phyloP scores from a whole-genome alignment of 2,888 invertebrate species.

The Ormyrus labotus region DNA sequence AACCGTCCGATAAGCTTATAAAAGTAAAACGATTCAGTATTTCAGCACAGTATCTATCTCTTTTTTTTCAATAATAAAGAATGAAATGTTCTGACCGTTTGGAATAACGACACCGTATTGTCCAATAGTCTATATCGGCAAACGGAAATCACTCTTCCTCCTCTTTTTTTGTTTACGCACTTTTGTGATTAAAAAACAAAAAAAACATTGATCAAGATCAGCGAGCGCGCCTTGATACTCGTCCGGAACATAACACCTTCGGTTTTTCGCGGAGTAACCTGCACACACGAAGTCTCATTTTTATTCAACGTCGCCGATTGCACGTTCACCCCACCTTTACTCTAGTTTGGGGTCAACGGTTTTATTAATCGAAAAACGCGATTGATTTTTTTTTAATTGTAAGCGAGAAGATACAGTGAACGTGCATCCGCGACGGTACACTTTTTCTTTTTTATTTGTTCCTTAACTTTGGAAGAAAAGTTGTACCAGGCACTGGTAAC shows the following conservation, averaged over 20 bases:
- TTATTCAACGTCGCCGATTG: conserved; percentile 24
- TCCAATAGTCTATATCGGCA: conserved; percentile 60
- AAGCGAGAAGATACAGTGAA: conserved; percentile 56
- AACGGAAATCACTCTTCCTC: conserved; percentile 41
- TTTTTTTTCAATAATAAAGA: conserved; percentile 59
- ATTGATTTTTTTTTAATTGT: conserved; percentile 34
- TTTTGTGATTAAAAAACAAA: conserved; percentile 54
- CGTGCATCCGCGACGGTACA: conserved; percentile 31
- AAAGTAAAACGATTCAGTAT: conserved; percentile 64
- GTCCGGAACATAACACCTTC: conserved; percentile 58
- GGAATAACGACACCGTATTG: conserved; percentile 63
- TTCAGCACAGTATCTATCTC: conserved; percentile 37
- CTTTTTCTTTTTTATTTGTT: conserved; percentile 30
- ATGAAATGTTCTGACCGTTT: conserved; percentile 63
- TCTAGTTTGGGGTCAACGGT: conserved; percentile 54
- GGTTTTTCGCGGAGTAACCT: conserved; percentile 54
- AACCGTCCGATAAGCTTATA: conserved; percentile 64
- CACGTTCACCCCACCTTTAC: conserved; percentile 54
- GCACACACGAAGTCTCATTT: conserved; percentile 52
- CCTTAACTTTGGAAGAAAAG: conserved; percentile 53
- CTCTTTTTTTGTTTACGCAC: conserved; percentile 50
- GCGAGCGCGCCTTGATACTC: conserved; percentile 57
- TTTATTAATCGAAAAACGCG: conserved; percentile 31
- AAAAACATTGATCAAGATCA: conserved; percentile 57
- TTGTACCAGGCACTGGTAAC: conserved; percentile 58